phyloP scores from a whole-genome alignment of 64 coral and sea anemone genomes.

The Montipora sp. region DNA sequence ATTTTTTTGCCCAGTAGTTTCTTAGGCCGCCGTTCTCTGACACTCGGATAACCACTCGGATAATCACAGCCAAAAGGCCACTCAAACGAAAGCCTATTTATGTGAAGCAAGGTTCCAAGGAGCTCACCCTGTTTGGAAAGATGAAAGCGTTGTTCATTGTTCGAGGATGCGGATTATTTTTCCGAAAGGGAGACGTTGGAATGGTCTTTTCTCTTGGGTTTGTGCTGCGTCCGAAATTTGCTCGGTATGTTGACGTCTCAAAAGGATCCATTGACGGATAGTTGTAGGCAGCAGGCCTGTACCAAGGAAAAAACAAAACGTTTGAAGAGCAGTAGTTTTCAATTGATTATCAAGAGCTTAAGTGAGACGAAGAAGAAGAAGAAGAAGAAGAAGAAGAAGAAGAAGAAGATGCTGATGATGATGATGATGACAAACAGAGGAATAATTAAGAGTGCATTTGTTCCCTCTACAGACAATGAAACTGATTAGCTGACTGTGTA shows the following conservation, averaged over 20 bases:
- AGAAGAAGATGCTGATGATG: too few relatives aligned
- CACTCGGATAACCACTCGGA: too few relatives aligned
- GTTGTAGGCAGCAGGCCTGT: slow-evolving; percentile 44
- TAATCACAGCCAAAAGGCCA: too few relatives aligned
- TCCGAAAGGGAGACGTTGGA: slow-evolving; percentile 51
- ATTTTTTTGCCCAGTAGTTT: too few relatives aligned
- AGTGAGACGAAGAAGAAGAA: too few relatives aligned
- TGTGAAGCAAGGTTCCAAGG: background rate
- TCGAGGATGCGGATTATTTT: slow-evolving; percentile 58
- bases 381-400: too few relatives aligned
- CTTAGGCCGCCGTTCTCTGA: too few relatives aligned
- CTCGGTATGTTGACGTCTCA: slow-evolving; percentile 55
- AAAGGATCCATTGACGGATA: slow-evolving; percentile 53
- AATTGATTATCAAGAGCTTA: background rate
- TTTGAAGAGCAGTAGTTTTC: background rate
- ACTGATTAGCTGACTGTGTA: background rate
- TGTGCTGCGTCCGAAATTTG: slow-evolving; percentile 44
- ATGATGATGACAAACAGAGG: too few relatives aligned
- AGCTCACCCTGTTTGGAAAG: slow-evolving; percentile 50
- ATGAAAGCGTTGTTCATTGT: slow-evolving; percentile 59
- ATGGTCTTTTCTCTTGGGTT: slow-evolving; percentile 26
- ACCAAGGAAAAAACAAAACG: background rate
- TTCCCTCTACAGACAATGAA: too few relatives aligned
- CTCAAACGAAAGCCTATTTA: too few relatives aligned
- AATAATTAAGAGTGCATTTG: too few relatives aligned